Conservation (phyloP, 2,888 invertebrate genomes). For the Endotricha flammealis region DNA sequence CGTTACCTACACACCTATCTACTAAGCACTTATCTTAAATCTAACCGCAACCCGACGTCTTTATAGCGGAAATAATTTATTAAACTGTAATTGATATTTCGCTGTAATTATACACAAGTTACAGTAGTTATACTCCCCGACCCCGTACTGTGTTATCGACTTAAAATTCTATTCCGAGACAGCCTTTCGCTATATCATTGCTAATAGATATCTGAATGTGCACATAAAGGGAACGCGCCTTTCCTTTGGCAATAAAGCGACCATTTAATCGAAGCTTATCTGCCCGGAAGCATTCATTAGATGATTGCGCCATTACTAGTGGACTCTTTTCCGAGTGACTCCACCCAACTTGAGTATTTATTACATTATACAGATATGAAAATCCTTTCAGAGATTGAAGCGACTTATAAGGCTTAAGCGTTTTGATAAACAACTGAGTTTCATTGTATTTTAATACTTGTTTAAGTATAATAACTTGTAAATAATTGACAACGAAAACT, state of each 20-base stretch:
- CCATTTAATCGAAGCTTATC: slow-evolving; percentile 78
- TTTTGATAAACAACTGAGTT: no score
- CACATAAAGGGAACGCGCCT: slow-evolving; percentile 72
- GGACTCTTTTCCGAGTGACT: slow-evolving; percentile 54
- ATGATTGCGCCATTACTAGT: slow-evolving; percentile 76
- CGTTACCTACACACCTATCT: slow-evolving; percentile 53
- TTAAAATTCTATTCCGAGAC: slow-evolving; percentile 16
- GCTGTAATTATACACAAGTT: slow-evolving; percentile 22
- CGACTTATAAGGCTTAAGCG: slow-evolving; percentile 9
- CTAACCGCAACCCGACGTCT: slow-evolving; percentile 39
- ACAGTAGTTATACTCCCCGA: background rate
- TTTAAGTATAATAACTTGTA: no score
- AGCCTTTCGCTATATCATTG: slow-evolving; percentile 35
- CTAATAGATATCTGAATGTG: slow-evolving; percentile 66
- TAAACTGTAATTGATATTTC: slow-evolving; percentile 39
- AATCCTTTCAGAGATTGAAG: slow-evolving; percentile 18
- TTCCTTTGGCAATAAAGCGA: slow-evolving; percentile 74
- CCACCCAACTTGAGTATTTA: slow-evolving; percentile 41
- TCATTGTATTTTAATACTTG: no score
- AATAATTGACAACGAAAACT: no score
- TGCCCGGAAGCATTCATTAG: slow-evolving; percentile 78
- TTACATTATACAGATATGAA: slow-evolving; percentile 31
- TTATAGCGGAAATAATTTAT: slow-evolving; percentile 46
- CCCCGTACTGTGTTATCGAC: background rate
- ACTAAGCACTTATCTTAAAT: slow-evolving; percentile 46